Evolutionary conservation across 2,113 vertebrate genomes (phyloP).

Genomic region (Oreochromis aureus): DNA sequence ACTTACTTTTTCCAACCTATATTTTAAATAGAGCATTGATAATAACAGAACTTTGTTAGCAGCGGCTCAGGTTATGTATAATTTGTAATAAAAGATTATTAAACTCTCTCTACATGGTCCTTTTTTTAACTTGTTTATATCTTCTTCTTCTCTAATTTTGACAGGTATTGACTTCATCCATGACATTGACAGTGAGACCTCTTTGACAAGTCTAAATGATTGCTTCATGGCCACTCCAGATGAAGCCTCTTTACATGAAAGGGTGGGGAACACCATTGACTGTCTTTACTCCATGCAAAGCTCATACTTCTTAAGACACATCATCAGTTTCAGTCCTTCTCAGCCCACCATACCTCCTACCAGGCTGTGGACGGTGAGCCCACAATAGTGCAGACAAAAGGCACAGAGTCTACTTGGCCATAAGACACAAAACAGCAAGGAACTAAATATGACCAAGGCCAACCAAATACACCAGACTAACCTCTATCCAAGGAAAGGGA

Average conservation of each 20-base stretch:
- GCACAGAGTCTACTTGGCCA: neutral
- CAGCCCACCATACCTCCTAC: neutral
- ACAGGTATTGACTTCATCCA: constrained; percentile 88
- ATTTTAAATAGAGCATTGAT: neutral
- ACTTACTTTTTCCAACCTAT: neutral
- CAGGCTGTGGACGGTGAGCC: neutral
- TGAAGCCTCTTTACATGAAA: constrained; percentile 79
- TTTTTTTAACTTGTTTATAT: neutral
- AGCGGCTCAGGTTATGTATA: neutral
- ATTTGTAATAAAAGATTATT: neutral
- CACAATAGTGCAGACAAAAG: neutral
- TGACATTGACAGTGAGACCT: constrained; percentile 91
- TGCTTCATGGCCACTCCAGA: constrained; percentile 85
- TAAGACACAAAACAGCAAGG: neutral
- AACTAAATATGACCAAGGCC: neutral
- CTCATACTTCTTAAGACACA: constrained; percentile 76
- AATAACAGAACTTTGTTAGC: neutral
- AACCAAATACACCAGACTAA: neutral
- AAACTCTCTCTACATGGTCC: neutral
- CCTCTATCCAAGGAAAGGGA: neutral
- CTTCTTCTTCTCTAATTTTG: neutral
- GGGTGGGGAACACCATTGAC: constrained; percentile 87
- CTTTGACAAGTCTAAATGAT: constrained; percentile 91
- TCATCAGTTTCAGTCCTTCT: neutral
- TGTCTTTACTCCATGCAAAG: constrained; percentile 95